Evolutionary conservation across 2,113 vertebrate genomes (phyloP).

Genomic region (Azemiops feae): DNA sequence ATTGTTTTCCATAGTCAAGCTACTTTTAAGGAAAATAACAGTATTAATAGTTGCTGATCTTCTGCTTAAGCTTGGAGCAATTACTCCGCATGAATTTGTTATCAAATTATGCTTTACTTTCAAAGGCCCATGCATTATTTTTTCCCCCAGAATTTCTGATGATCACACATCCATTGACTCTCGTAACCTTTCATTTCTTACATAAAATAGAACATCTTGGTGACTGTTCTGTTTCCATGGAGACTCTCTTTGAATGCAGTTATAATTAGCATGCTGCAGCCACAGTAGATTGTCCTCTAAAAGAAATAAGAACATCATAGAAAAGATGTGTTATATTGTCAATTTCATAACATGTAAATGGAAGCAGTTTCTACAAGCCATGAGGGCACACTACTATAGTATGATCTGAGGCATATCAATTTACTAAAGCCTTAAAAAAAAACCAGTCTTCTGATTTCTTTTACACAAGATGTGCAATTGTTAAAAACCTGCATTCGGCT

Average conservation of each 20-base stretch:
- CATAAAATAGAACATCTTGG: constrained; percentile 16
- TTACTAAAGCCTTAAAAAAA: constrained; percentile 8
- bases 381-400: neutral
- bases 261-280: constrained; percentile 30
- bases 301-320: constrained; percentile 16
- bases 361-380: neutral
- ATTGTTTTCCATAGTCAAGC: neutral
- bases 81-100: neutral
- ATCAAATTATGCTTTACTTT: constrained; percentile 12
- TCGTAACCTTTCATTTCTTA: constrained; percentile 28
- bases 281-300: constrained; percentile 14
- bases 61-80: neutral
- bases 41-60: neutral
- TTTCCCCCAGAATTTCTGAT: constrained; percentile 22
- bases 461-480: neutral
- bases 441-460: neutral
- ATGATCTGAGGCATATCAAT: neutral
- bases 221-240: constrained; percentile 34
- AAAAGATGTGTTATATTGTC: neutral
- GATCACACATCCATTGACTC: constrained; percentile 23
- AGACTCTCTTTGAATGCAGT: constrained; percentile 18
- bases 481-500: neutral
- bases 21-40: neutral
- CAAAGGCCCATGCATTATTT: neutral
- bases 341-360: neutral